phyloP scores from a whole-genome alignment of 2,113 vertebrate genomes.

The Labrus mixtus region DNA sequence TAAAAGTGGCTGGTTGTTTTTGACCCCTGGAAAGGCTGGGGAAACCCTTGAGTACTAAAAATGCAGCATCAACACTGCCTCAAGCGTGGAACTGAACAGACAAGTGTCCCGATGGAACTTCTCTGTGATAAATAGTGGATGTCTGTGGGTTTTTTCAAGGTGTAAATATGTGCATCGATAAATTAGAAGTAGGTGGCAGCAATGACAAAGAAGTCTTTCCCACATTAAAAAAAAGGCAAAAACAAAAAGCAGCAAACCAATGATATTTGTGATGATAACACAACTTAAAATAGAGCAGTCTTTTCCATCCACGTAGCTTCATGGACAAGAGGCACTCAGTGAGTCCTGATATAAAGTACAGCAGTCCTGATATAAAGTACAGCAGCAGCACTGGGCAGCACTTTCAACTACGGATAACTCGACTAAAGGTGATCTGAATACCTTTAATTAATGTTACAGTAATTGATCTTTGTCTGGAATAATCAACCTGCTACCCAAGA shows the following conservation, averaged over 20 bases:
- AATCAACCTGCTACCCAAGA: background rate
- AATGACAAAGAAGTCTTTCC: conserved; percentile 2
- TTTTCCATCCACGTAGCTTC: no score
- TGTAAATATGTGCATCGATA: conserved; percentile 43
- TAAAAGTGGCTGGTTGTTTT: background rate
- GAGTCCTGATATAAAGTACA: no score
- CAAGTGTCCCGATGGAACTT: conserved; percentile 23
- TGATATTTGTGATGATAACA: no score
- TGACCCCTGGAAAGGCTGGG: background rate
- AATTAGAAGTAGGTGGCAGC: conserved; percentile 49
- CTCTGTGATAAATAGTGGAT: conserved; percentile 11
- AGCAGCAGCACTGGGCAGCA: no score
- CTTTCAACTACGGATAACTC: no score
- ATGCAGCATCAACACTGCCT: conserved; percentile 15
- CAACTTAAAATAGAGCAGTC: no score
- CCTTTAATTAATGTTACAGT: background rate
- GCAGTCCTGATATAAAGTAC: no score
- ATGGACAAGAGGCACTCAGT: no score
- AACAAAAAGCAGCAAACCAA: background rate
- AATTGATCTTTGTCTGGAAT: no score
- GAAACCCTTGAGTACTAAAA: background rate
- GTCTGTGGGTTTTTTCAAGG: conserved; percentile 40
- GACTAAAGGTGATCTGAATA: background rate
- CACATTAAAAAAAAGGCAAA: background rate
- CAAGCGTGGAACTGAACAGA: conserved; percentile 17